phyloP scores from a whole-genome alignment of 37 sponge, comb jelly and placozoan species.

The Spongilla lacustris region DNA sequence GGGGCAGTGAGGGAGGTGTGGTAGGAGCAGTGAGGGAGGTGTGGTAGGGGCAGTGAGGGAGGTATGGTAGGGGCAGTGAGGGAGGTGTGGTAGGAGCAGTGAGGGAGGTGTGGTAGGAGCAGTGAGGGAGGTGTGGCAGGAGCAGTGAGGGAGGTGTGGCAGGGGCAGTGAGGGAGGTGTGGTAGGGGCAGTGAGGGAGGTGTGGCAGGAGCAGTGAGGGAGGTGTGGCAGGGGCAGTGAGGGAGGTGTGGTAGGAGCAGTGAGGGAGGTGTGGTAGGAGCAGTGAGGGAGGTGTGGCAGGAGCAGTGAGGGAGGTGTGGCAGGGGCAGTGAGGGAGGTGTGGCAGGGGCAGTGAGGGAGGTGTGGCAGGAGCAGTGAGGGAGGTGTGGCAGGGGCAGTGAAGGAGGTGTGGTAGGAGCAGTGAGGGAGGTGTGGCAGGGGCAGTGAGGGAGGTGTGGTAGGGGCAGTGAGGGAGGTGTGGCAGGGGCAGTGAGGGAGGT shows the following conservation, averaged over 20 bases:
- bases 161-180: conserved; percentile 13
- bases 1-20: no score
- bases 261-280: conserved; percentile 7
- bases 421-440: no score
- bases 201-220: conserved; percentile 7
- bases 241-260: conserved; percentile 13
- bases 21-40: no score
- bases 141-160: not conserved
- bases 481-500: no score
- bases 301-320: not conserved
- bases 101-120: not conserved
- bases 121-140: not conserved
- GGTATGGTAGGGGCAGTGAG: no score
- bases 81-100: no score
- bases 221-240: conserved; percentile 19
- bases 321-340: not conserved
- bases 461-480: no score
- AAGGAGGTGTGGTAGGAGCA: no score
- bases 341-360: not conserved
- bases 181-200: conserved; percentile 4
- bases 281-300: not conserved
- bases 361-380: not conserved
- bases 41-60: no score
- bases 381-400: not conserved
- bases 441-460: no score